Evolutionary conservation across 2,888 invertebrate genomes (phyloP).

Genomic region (Cheiracanthium punctorium): DNA sequence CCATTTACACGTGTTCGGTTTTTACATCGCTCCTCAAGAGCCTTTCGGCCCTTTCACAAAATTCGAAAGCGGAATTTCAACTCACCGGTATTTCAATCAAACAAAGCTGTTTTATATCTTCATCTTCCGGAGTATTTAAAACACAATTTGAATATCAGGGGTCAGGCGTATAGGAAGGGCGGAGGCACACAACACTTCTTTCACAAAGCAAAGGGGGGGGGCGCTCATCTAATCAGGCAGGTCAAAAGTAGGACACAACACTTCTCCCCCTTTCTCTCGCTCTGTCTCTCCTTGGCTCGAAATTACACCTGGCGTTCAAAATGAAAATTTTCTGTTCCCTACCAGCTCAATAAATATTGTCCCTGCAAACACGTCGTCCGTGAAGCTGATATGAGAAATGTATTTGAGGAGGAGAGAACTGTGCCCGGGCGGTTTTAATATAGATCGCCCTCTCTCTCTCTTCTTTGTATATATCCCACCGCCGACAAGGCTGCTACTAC

Average conservation of each 20-base stretch:
- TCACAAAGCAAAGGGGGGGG: too few relatives aligned
- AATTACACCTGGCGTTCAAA: neutral
- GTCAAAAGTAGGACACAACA: neutral
- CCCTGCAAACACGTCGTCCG: neutral
- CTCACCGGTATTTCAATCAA: too few relatives aligned
- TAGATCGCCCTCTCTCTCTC: neutral
- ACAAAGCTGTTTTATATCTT: neutral
- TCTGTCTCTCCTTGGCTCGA: neutral
- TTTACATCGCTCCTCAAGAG: too few relatives aligned
- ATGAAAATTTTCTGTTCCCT: neutral
- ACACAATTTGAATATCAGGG: too few relatives aligned
- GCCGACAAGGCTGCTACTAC: too few relatives aligned
- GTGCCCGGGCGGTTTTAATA: neutral
- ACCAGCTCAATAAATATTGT: neutral
- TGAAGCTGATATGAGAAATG: constrained; percentile 1
- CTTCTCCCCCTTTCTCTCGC: neutral
- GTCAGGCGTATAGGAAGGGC: too few relatives aligned
- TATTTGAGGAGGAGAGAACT: constrained; percentile 6
- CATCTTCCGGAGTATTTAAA: neutral
- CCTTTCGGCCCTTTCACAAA: too few relatives aligned
- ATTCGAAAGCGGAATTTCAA: too few relatives aligned
- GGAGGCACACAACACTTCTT: too few relatives aligned
- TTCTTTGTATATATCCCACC: neutral
- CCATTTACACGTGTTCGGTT: too few relatives aligned
- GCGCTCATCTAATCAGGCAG: neutral